phyloP scores from a whole-genome alignment of 1,140 invertebrate genomes.

The Hirudo medicinalis region DNA sequence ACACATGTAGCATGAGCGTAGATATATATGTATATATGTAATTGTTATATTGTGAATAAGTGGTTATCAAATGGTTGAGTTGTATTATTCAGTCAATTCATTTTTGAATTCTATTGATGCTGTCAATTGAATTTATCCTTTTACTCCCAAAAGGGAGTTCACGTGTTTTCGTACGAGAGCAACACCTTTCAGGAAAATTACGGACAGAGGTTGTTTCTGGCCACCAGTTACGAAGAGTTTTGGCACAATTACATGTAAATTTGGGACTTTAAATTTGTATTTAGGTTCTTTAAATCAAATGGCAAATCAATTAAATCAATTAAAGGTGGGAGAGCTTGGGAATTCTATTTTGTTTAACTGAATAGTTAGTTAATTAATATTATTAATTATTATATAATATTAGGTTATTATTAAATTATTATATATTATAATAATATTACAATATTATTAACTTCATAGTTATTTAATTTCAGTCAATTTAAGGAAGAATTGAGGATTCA shows the following conservation, averaged over 20 bases:
- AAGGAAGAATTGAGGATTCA: too few relatives aligned
- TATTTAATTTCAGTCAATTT: too few relatives aligned
- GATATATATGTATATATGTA: background rate
- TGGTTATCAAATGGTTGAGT: background rate
- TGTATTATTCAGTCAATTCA: background rate
- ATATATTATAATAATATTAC: too few relatives aligned
- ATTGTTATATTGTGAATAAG: background rate
- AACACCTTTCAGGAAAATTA: constrained; percentile 30
- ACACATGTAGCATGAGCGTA: background rate
- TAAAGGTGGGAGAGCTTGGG: too few relatives aligned
- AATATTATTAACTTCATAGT: too few relatives aligned
- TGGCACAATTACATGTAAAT: constrained; percentile 43
- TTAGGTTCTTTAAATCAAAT: background rate
- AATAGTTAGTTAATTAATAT: too few relatives aligned
- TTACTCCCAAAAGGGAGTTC: background rate
- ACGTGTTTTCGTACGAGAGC: constrained; percentile 18
- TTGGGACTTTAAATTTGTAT: background rate
- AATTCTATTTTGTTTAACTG: too few relatives aligned
- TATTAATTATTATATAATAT: too few relatives aligned
- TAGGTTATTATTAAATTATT: too few relatives aligned
- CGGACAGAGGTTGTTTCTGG: constrained; percentile 45
- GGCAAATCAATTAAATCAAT: background rate
- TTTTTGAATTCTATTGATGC: background rate
- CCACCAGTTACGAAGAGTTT: constrained; percentile 47
- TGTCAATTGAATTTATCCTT: background rate